Base-by-base conservation (phyloP, 1,140 invertebrate genomes). In the Eupristina koningsbergeri region DNA sequence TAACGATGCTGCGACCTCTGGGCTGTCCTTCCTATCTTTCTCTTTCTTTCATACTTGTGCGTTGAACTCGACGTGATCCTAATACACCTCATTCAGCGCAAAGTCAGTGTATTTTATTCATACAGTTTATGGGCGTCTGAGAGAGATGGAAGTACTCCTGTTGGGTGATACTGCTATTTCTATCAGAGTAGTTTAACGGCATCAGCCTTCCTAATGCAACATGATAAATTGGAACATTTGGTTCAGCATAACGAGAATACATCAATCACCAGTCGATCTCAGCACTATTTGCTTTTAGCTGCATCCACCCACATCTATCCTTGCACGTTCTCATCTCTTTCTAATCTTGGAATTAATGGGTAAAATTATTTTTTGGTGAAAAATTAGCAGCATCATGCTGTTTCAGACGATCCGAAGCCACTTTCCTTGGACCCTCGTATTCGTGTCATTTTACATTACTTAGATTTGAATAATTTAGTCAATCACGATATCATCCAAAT, bases 171-270 rank as follows among this genome's bases (percentile, higher is more conserved):
- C 22, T 75, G 39, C 53, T 58, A 45, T 61, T 58, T 19, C 22
- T 75, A 47, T 36, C 47, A 71, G 50, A 67, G 78, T 41, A 58
- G 15, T 39, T 63, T 61, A 71, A 83, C 80, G 71, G 77, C 64
- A 78, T 78, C 73, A 74, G 81, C 81, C 83, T 87, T 76, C 84
- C 86, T 89, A 88, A 90, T 90, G 90, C 88, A 87, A 86, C 84
- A 84, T 80, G 86, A 88, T 87, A 87, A 88, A 89, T 86, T 89
- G 81, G 80, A 87, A 87, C 87, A 88, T 85, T 88, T 85, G 80
- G 58, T 78, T 58, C 58, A 73, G 74, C 85, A 84, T 87, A 86
- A 71, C 82, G 81, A 87, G 83, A 83, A 84, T 81, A 83, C 67
- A 81, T 86, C 69, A 84, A 81, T 86, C 69, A 84, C 71, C 41